phyloP scores from a whole-genome alignment of 2,888 invertebrate species.

The Agonopterix subpropinquella region DNA sequence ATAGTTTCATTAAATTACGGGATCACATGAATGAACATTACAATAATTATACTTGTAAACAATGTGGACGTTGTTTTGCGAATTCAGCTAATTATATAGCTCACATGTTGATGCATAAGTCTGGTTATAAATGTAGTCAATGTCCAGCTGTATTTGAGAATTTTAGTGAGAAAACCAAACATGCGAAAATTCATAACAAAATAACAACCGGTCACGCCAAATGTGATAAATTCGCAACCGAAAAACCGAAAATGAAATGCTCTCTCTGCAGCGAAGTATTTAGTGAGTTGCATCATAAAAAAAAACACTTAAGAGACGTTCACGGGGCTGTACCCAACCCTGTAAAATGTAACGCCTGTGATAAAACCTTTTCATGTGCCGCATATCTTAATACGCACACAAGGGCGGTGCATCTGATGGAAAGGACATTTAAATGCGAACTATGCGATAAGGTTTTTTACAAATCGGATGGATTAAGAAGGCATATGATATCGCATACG shows the following conservation, averaged over 20 bases:
- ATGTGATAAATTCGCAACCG: too few species aligned
- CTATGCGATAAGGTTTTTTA: background rate
- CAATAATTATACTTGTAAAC: background rate
- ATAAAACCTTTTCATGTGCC: background rate
- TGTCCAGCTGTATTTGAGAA: background rate
- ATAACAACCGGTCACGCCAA: background rate
- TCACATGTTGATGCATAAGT: background rate
- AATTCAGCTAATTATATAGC: background rate
- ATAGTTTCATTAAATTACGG: background rate
- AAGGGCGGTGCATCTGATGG: background rate
- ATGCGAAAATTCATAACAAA: background rate
- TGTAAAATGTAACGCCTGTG: background rate
- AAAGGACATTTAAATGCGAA: background rate
- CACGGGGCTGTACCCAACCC: background rate
- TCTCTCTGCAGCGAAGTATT: background rate
- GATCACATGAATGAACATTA: background rate
- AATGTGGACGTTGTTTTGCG: background rate
- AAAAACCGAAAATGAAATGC: background rate
- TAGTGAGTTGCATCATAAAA: background rate
- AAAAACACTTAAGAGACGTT: background rate
- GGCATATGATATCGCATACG: conserved; percentile 12
- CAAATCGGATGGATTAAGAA: background rate
- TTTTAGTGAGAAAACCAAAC: background rate
- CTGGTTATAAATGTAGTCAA: background rate
- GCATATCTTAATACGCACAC: background rate